These are phyloP conservation scores for Aphelocoma californica DNA, from an alignment of 2,797 vertebrate genomes.

Conservation along the genomic window DNA sequence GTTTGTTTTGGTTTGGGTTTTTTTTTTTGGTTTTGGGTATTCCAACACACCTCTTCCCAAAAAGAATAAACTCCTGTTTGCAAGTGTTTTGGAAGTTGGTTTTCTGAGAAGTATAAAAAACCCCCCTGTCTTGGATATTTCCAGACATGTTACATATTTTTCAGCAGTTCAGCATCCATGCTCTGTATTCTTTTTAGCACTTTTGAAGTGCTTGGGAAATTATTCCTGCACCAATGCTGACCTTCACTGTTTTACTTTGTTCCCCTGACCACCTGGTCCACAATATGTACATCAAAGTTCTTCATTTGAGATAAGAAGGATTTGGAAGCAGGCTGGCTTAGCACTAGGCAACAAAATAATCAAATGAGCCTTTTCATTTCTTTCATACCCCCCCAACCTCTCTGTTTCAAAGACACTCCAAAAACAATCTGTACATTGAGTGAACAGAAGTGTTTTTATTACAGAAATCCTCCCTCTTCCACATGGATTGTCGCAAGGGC, in stretches of 20 bases:
- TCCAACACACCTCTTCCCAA: background rate
- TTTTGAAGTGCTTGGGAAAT: background rate
- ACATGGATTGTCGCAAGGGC: constrained; percentile 29
- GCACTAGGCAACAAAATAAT: constrained; percentile 15
- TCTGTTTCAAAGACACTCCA: constrained; percentile 53
- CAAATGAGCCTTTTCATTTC: constrained; percentile 49
- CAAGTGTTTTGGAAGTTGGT: background rate
- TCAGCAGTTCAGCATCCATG: background rate
- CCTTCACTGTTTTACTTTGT: constrained; percentile 34
- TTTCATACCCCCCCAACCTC: background rate
- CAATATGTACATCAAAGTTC: constrained; percentile 50
- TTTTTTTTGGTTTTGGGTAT: background rate
- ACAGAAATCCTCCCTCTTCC: constrained; percentile 54
- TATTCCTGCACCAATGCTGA: background rate
- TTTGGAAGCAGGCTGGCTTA: constrained; percentile 31
- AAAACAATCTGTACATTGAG: constrained; percentile 50
- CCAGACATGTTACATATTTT: background rate
- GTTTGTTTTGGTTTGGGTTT: background rate
- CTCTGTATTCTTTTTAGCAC: background rate
- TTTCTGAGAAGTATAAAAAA: background rate
- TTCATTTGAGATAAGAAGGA: constrained; percentile 21
- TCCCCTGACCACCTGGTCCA: constrained; percentile 38
- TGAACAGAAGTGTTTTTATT: constrained; percentile 67
- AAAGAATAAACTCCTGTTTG: constrained; percentile 15
- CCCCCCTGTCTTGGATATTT: background rate